Percentiles rank a stretch among this genome's conserved stretches.
phyloP scores from a whole-genome alignment of 2,797 vertebrate species.

The Octomys mimax region DNA sequence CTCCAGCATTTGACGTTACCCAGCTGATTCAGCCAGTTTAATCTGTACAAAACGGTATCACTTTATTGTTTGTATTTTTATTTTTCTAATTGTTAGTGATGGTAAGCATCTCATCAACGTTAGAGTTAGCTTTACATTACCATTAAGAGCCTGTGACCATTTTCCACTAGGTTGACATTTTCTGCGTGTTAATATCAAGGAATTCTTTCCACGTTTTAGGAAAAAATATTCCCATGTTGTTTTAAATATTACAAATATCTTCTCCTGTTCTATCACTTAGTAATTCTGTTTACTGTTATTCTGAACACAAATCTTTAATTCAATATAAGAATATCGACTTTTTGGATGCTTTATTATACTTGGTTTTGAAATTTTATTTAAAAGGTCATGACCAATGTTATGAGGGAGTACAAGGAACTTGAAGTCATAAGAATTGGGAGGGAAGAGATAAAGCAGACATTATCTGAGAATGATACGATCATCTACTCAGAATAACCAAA shows the following conservation, averaged over 20 bases:
- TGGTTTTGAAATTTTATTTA: conserved; percentile 36
- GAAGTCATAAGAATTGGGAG: not conserved
- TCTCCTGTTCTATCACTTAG: conserved; percentile 5
- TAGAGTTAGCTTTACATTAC: conserved; percentile 14
- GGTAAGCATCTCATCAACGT: conserved; percentile 43
- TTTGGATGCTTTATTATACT: not conserved
- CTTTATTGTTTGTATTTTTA: conserved; percentile 61
- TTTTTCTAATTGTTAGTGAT: conserved; percentile 45
- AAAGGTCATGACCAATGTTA: conserved; percentile 54
- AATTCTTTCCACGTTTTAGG: conserved; percentile 1
- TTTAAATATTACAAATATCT: conserved; percentile 33
- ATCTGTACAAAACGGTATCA: not conserved
- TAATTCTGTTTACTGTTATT: conserved; percentile 32
- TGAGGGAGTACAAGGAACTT: conserved; percentile 31
- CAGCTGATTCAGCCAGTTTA: not conserved
- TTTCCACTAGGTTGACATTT: not conserved
- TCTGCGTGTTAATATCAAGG: conserved; percentile 25
- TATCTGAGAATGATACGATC: conserved; percentile 63
- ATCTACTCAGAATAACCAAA: conserved; percentile 36
- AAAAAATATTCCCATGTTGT: conserved; percentile 6
- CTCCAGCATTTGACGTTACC: not conserved
- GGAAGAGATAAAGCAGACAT: not conserved
- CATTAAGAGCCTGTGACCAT: conserved; percentile 9
- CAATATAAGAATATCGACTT: not conserved
- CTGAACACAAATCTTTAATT: conserved; percentile 41